These are phyloP conservation scores for Catocala fraxini DNA, from an alignment of 2,888 invertebrate genomes.

Conservation along the genomic window DNA sequence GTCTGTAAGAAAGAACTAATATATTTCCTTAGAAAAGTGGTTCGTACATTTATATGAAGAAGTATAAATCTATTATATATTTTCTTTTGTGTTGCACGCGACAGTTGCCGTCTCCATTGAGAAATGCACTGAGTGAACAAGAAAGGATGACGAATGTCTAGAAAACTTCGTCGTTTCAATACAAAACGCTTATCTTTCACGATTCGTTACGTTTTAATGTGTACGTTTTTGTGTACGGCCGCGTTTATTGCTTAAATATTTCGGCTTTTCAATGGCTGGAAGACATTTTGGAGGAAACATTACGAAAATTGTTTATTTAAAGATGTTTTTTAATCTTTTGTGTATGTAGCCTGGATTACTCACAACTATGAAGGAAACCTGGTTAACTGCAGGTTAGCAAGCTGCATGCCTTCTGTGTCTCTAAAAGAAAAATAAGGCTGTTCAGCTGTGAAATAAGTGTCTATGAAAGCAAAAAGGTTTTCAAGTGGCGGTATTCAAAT, in stretches of 20 bases:
- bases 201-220: conserved; percentile 63
- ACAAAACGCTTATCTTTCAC: conserved; percentile 62
- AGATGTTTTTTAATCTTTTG: no score
- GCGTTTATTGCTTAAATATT: conserved; percentile 33
- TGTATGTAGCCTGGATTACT: no score
- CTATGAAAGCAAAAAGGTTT: no score
- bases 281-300: conserved; percentile 11
- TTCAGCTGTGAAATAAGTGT: no score
- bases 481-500: no score
- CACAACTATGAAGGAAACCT: no score
- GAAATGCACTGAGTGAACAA: conserved; percentile 43
- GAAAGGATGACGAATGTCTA: conserved; percentile 55
- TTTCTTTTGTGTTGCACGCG: conserved; percentile 36
- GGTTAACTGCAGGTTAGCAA: no score
- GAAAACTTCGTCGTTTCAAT: conserved; percentile 40
- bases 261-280: conserved; percentile 19
- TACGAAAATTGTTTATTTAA: neutral
- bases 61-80: conserved; percentile 30
- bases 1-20: neutral
- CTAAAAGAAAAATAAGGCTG: no score
- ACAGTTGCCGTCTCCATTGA: conserved; percentile 31
- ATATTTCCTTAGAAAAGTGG: conserved; percentile 9
- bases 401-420: no score
- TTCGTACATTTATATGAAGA: conserved; percentile 22
- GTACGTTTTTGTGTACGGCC: conserved; percentile 38